Conservation (phyloP, 2,888 invertebrate genomes). For the Cephalotes varians region DNA sequence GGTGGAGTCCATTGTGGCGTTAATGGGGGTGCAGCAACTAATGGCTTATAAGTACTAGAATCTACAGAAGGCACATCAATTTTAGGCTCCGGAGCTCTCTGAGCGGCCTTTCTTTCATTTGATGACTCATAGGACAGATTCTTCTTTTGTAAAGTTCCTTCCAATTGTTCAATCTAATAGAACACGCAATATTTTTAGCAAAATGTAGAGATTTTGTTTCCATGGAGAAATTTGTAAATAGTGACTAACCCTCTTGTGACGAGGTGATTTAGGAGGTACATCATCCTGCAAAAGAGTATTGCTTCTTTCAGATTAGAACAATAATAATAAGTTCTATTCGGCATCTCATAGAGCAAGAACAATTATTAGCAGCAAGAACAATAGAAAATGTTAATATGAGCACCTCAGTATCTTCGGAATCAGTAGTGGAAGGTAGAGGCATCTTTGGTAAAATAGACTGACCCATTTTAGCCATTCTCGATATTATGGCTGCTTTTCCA, state of each 20-base stretch:
- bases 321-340: background rate
- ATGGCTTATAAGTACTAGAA: slow-evolving; percentile 63
- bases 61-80: slow-evolving; percentile 58
- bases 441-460: slow-evolving; percentile 86
- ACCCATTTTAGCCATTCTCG: slow-evolving; percentile 88
- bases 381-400: background rate
- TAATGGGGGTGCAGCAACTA: slow-evolving; percentile 62
- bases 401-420: slow-evolving; percentile 86
- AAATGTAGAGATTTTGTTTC: background rate
- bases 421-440: slow-evolving; percentile 82
- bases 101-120: slow-evolving; percentile 44
- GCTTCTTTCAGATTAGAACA: background rate
- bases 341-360: slow-evolving; percentile 2
- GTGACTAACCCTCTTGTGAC: slow-evolving; percentile 69
- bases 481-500: slow-evolving; percentile 86
- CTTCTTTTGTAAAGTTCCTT: slow-evolving; percentile 57
- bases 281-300: slow-evolving; percentile 70
- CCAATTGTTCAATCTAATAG: slow-evolving; percentile 55
- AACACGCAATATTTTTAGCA: slow-evolving; percentile 11
- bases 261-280: slow-evolving; percentile 57
- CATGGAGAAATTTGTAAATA: background rate
- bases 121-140: slow-evolving; percentile 39
- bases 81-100: slow-evolving; percentile 63
- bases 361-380: background rate
- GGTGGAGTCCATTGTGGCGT: slow-evolving; percentile 68